Evolutionary conservation across 1,140 invertebrate species (phyloP), one percentile per base, ranked within the genome.

Genomic region (Danaus plexippus): DNA sequence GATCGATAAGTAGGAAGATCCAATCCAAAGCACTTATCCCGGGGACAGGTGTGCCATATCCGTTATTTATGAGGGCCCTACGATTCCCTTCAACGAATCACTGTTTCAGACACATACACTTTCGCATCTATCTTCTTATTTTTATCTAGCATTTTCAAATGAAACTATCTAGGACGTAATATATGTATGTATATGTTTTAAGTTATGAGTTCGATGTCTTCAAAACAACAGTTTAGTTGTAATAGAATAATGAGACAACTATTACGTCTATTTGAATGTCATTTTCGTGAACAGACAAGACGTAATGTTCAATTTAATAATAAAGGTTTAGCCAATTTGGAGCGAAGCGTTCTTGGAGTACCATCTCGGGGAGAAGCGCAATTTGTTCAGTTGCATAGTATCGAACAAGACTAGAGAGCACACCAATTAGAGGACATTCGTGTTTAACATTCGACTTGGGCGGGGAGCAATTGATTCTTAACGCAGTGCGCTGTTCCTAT

Each of bases 251-350:
- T 32, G 22, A 32, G 22, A 32, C 22, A 32, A 32, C 22, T 32
- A 32, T 32, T 32, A 32, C 22, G 7, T 32, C 22, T 32, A 32
- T 32, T 32, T 32, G 22, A 32, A 32, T 32, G 22, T 32, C 22
- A 32, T 32, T 18, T 47, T 47, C 42, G 53, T 63, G 66, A 64
- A 64, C 63, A 64, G 64, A 66, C 65, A 63, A 73, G 61, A 64
- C 7, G 22, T 64, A 59, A 61, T 68, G 71, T 75, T 74, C 67
- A 75, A 71, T 79, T 71, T 71, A 71, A 76, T 75, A 69, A 57
- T 70, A 68, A 65, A 66, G 69, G 57, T 63, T 54, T 60, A 57
- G 70, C 64, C 71, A 76, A 80, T 80, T 76, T 77, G 67, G 71
- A 67, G 67, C 64, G 62, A 54, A 56, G 61, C 52, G 50, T 52